Percentiles rank a stretch among this genome's conserved stretches.
These are phyloP conservation scores for Onychomys torridus DNA, from an alignment of 2,797 vertebrate species.

Conservation along the genomic window DNA sequence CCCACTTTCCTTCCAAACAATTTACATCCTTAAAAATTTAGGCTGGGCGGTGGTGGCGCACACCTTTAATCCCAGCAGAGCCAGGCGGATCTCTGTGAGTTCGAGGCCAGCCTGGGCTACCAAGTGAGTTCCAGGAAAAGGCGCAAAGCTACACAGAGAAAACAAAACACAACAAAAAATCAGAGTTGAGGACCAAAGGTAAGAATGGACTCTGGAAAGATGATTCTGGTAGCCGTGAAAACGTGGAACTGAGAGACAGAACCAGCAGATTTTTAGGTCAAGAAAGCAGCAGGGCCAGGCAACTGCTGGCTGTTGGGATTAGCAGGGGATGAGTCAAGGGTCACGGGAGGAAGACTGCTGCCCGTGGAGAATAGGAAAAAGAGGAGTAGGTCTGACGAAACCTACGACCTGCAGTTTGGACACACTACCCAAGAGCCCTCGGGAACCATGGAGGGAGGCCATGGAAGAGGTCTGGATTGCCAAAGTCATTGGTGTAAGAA, in stretches of 20 bases:
- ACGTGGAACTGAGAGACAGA: conserved; percentile 33
- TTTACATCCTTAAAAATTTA: conserved; percentile 5
- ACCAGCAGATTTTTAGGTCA: conserved; percentile 20
- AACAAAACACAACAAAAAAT: no score
- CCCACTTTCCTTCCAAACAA: neutral
- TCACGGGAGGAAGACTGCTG: conserved; percentile 24
- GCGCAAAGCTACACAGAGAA: no score
- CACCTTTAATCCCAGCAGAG: no score
- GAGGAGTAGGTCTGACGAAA: neutral
- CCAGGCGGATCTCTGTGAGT: no score
- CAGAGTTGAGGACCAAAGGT: neutral
- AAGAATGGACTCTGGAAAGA: conserved; percentile 31
- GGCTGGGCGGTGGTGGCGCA: no score
- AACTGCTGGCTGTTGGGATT: neutral
- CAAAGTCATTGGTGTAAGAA: neutral
- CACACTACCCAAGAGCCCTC: neutral
- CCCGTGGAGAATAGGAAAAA: neutral
- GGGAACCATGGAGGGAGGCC: conserved; percentile 5
- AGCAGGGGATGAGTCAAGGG: conserved; percentile 9
- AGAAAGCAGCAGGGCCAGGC: neutral
- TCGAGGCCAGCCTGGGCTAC: no score
- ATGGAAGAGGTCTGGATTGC: neutral
- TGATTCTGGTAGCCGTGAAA: neutral
- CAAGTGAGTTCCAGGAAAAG: no score
- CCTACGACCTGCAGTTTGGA: neutral